Evolutionary conservation across 2,797 vertebrate species (phyloP).

Genomic region (Pelobates cultripes): DNA sequence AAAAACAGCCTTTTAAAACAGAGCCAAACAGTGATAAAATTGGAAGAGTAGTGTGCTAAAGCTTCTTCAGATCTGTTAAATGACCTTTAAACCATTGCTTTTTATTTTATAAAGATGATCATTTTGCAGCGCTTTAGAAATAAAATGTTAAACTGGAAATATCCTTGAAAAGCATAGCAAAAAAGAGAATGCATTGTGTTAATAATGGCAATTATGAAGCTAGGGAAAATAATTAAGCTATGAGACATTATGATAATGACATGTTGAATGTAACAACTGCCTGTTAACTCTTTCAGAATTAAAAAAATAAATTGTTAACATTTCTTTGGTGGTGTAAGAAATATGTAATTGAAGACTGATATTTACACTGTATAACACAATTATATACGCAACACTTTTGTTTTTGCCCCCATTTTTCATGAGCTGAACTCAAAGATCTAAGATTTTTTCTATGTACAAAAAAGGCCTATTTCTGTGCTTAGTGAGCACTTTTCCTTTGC

Average conservation of each 20-base stretch:
- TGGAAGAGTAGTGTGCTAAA: constrained; percentile 32
- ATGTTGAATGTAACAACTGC: constrained; percentile 12
- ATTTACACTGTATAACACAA: no score
- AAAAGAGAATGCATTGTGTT: constrained; percentile 33
- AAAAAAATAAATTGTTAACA: neutral
- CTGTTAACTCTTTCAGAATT: constrained; percentile 51
- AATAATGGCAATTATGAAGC: constrained; percentile 40
- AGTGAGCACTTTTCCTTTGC: no score
- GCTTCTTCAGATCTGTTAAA: constrained; percentile 46
- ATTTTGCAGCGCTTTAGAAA: constrained; percentile 47
- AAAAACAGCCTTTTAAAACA: constrained; percentile 54
- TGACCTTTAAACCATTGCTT: constrained; percentile 52
- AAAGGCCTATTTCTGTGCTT: no score
- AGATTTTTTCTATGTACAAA: no score
- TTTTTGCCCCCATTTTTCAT: no score
- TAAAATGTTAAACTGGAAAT: constrained; percentile 36
- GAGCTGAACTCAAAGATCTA: no score
- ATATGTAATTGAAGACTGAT: neutral
- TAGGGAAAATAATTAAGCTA: constrained; percentile 33
- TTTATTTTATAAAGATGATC: constrained; percentile 49
- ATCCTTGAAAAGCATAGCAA: constrained; percentile 48
- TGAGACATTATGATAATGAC: constrained; percentile 22
- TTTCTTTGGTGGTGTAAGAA: neutral
- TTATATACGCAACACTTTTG: no score
- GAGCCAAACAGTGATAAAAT: constrained; percentile 53